Base-by-base conservation (phyloP, 2,113 vertebrate genomes). In the Megaptera novaeangliae region DNA sequence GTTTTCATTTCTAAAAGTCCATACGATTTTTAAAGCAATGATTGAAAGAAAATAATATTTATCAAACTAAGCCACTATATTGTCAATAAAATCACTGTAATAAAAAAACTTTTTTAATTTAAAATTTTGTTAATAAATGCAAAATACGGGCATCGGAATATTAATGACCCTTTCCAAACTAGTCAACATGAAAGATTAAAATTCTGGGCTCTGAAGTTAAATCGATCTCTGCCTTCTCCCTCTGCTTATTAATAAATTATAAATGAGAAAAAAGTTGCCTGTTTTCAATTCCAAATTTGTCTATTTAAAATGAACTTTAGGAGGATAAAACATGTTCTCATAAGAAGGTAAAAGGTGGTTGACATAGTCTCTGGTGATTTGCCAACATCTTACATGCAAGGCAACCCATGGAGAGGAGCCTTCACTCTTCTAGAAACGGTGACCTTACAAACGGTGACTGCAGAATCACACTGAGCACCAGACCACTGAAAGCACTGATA, bases 161-260 rank as follows among this genome's bases (percentile, higher is more conserved):
- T 72, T 78, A 88, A 93, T 27, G 3, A 61, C 49, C 6, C 8
- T 83, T 88, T 94, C 46, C 31, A 94, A 81, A 88, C 8, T 39
- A 44, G 21, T 72, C 71, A 95, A 75, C 49, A 59, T 13, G 12
- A 90, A 84, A 95, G 36, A 91, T 90, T 86, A 86, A 68, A 96
- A 95, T 85, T 80, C 18, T 88, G 71, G 31, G 23, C 3, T 84
- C 69, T 68, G 71, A 17, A 61, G 63, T 59, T 91, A 78, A 80
- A 78, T 68, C 27, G 57, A 34, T 63, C 23, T 71, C 74, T 74
- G 25, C 44, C 34, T 82, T 55, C 39, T 91, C 31, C 34, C 25
- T 68, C 10, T 77, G 52, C 8, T 78, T 69, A 71, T 46, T 90
- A 46, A 46, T 69, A 87, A 12, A 84, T 29, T 93, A 46, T 6